Base-by-base conservation (phyloP, 2,113 vertebrate species). In the Forbesichthys papilliferus region DNA sequence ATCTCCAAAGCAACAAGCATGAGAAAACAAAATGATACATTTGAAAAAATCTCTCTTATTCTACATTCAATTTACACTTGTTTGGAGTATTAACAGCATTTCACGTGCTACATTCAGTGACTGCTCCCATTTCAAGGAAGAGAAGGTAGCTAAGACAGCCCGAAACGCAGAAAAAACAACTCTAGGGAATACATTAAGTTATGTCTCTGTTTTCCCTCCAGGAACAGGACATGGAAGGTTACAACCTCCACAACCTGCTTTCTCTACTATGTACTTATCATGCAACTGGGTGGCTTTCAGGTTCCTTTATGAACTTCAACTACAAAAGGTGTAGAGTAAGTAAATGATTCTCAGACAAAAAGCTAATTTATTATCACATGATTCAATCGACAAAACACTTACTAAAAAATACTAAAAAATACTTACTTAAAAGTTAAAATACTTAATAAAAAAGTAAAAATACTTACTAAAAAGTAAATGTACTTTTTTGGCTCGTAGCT, bases 171-270 rank as follows among this genome's bases (percentile, higher is more conserved):
- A 79, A 51, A 72, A 75, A 42, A 1, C 73, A 68, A 66, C 88
- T 80, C 83, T 68, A 66, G 71, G 82, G 81, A 90, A 78, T 82
- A 86, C 77, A 80, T 88, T 88, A 87, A 73, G 71, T 83, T 64
- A 74, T 74, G 55, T 78, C 71, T 75, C 65, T 67, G 66, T 82
- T 86, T 82, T 86, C 75, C 63, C 74, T 78, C 75, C 83, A 81
- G 69, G 80, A 80, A 49, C 57, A 63, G 66, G 56, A 83, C 86
- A 84, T 89, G 74, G 87, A 88, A 84, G 75, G 65, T 82, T 80
- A 71, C 65, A 60, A 69, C 57, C 62, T 9, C 16, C 11, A 3
- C 27, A 36, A 36, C 20, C 34, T 14, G 10, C 55, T 47, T 75
- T 79, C 62, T 73, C 74, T 64, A 5, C n/a, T 68, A 66, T 79